Conservation (phyloP, 2,797 vertebrate species). For the Mus spretus region DNA sequence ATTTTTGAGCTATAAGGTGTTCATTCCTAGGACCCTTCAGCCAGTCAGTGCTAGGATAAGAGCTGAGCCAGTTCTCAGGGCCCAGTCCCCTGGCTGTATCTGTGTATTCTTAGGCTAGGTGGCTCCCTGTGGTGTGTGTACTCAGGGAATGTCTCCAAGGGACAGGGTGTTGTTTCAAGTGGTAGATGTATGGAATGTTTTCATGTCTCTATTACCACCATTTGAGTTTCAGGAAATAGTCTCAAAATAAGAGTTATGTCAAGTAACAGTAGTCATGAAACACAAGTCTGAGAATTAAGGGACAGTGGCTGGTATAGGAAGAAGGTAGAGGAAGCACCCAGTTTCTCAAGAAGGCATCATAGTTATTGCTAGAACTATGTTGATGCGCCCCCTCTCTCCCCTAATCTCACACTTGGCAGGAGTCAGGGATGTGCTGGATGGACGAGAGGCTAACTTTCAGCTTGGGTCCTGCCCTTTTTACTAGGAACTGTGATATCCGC, state of each 20-base stretch:
- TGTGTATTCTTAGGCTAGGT: background rate
- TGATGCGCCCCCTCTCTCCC: background rate
- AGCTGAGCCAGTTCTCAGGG: background rate
- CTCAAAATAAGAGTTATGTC: background rate
- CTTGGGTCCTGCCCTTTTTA: conserved; percentile 38
- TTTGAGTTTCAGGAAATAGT: background rate
- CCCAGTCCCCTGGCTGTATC: background rate
- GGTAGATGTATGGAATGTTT: background rate
- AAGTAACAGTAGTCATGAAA: background rate
- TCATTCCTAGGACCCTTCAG: background rate
- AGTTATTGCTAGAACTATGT: background rate
- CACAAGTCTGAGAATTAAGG: background rate
- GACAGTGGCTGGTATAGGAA: background rate
- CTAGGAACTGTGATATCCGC: conserved; percentile 50
- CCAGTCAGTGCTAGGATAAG: background rate
- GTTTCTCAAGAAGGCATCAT: background rate
- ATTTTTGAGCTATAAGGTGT: background rate
- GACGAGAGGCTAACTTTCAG: conserved; percentile 26
- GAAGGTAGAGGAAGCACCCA: background rate
- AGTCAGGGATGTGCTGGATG: background rate
- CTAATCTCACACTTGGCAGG: conserved; percentile 10
- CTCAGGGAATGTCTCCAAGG: background rate
- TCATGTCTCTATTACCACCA: background rate
- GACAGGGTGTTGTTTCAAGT: background rate
- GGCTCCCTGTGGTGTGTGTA: background rate